These are phyloP conservation scores for Caenorhabditis sp. DNA, from an alignment of 2,888 invertebrate genomes.

Conservation along the genomic window DNA sequence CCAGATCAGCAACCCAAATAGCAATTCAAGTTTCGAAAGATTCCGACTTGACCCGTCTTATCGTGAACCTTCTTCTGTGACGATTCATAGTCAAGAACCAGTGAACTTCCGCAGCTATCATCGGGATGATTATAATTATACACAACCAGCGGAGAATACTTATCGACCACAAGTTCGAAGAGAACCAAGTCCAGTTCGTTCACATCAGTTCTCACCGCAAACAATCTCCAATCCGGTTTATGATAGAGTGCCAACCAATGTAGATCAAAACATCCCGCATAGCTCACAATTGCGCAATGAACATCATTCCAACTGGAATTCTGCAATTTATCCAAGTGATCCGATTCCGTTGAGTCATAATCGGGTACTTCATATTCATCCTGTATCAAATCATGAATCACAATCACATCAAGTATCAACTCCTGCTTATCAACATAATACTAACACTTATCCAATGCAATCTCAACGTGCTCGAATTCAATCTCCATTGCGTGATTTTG, in stretches of 20 bases:
- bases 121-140: constrained; percentile 11
- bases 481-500: constrained; percentile 29
- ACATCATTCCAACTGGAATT: constrained; percentile 20
- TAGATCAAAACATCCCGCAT: constrained; percentile 33
- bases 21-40: constrained; percentile 23
- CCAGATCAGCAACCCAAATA: constrained; percentile 4
- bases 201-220: constrained; percentile 25
- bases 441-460: constrained; percentile 6
- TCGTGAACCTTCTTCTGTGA: constrained; percentile 12
- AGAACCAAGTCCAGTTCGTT: constrained; percentile 18
- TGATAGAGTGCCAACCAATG: constrained; percentile 1
- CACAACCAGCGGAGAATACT: background rate
- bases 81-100: constrained; percentile 6
- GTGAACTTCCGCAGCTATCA: constrained; percentile 34
- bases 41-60: constrained; percentile 29
- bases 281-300: constrained; percentile 11
- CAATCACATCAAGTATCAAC: constrained; percentile 17
- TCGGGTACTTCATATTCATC: constrained; percentile 40
- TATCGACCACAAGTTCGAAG: constrained; percentile 7
- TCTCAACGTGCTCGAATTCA: constrained; percentile 34
- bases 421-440: background rate
- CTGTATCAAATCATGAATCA: constrained; percentile 20
- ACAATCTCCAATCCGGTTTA: constrained; percentile 15
- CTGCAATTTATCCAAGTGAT: constrained; percentile 25
- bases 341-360: constrained; percentile 38